Evolutionary conservation across 2,888 invertebrate species (phyloP), one percentile per base, ranked within the genome.

Genomic region (Andricus quercusramuli): DNA sequence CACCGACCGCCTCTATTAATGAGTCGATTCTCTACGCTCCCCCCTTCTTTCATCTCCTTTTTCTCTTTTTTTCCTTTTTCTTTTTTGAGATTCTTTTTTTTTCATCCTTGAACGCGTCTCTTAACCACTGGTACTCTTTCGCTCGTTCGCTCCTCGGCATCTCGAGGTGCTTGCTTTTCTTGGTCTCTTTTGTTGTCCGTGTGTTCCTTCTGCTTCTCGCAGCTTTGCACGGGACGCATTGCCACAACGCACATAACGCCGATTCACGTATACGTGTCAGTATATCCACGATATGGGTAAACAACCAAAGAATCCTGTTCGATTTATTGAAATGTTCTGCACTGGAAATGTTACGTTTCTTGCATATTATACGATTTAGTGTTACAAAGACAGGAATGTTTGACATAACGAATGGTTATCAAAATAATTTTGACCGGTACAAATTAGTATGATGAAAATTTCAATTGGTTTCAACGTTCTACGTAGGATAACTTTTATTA

Each of bases 11-110:
- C 81, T 83, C 85, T 85, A 85, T 86, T 86, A 86, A 86, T 86
- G 86, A 85, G 86, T 85, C 85, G 85, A 85, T 86, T 86, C 83
- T 86, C 85, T 84, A 86, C 85, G 82, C 79, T 80, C 83, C 70
- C 80, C 79, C 51, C 74, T 77, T 68, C 64, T 64, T 76, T 78
- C 81, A 78, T 74, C 78, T 70, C 68, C 67, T 80, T 78, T 59
- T 67, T 47, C 64, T 78, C 79, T 67, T 64, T 64, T 62, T 64
- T 64, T 5, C 8, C 76, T 79, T 79, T 78, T 80, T 67, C 51
- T 76, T 59, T 68, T 44, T 70, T 62, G 76, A 78, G 66, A 47
- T 74, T 74, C 65, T n/a, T 79, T 81, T 37, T 80, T 82, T 80
- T 79, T 66, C 76, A 82, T 29, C 66, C 74, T 62, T 65, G 80